Conservation (phyloP, 2,888 invertebrate species). For the Pheosia tremula region DNA sequence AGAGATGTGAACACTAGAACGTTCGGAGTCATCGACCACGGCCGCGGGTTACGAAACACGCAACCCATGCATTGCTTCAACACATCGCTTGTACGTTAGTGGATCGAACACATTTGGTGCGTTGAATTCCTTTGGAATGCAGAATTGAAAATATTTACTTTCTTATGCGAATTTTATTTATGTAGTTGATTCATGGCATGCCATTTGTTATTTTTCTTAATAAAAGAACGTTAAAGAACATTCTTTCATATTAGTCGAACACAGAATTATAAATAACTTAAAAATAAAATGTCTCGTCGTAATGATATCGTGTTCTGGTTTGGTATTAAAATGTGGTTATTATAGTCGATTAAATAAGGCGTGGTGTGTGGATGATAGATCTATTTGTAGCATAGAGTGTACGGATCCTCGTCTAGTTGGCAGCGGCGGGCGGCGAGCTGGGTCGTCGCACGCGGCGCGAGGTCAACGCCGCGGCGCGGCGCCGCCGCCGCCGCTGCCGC, state of each 20-base stretch:
- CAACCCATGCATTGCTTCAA: conserved; percentile 45
- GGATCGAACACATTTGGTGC: conserved; percentile 38
- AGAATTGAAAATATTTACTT: too few relatives aligned
- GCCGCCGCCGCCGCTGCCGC: conserved; percentile 35
- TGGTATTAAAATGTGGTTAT: neutral
- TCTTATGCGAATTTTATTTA: too few relatives aligned
- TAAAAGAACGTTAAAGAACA: too few relatives aligned
- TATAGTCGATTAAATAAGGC: conserved; percentile 4
- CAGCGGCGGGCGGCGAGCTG: conserved; percentile 38
- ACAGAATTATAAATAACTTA: too few relatives aligned
- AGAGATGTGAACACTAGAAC: conserved; percentile 79
- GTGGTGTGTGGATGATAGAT: conserved; percentile 14
- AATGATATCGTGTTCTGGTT: too few relatives aligned
- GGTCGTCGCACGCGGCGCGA: conserved; percentile 76
- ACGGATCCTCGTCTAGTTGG: conserved; percentile 41
- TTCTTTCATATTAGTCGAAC: too few relatives aligned
- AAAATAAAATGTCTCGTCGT: too few relatives aligned
- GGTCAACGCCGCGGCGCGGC: conserved; percentile 76
- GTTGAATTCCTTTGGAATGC: neutral
- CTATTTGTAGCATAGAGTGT: conserved; percentile 42
- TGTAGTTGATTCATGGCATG: neutral
- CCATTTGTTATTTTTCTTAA: too few relatives aligned
- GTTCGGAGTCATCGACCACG: conserved; percentile 84
- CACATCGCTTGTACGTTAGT: conserved; percentile 45
- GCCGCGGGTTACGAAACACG: conserved; percentile 74